Conservation (phyloP, 2,888 invertebrate species). For the Leptinotarsa juncta region DNA sequence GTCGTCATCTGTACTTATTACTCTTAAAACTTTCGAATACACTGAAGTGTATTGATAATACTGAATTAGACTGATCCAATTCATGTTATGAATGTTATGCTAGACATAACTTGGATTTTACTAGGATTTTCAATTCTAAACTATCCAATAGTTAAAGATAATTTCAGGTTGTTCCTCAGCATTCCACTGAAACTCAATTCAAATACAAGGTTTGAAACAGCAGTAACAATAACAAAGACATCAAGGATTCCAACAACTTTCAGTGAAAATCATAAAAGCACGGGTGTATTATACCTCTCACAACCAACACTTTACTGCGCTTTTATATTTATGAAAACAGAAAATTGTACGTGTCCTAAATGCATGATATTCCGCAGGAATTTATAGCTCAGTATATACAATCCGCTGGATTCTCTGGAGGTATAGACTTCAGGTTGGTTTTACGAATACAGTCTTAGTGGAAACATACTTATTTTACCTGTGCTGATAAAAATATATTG, state of each 20-base stretch:
- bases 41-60: no score
- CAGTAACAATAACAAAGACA: conserved; percentile 32
- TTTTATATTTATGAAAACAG: conserved; percentile 53
- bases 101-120: no score
- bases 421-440: background rate
- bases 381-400: conserved; percentile 19
- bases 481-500: conserved; percentile 8
- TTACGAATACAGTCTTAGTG: background rate
- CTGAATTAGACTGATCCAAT: no score
- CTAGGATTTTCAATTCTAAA: no score
- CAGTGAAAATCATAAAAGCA: conserved; percentile 49
- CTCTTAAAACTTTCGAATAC: no score
- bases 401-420: background rate
- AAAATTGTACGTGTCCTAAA: conserved; percentile 29
- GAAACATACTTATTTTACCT: background rate
- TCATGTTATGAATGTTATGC: no score
- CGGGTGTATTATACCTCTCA: conserved; percentile 51
- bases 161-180: background rate
- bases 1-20: no score
- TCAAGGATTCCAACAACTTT: conserved; percentile 32
- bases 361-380: conserved; percentile 30
- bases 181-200: background rate
- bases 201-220: conserved; percentile 29
- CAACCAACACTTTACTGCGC: conserved; percentile 53
- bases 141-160: background rate